phyloP scores from a whole-genome alignment of 2,888 invertebrate species.

The Marronus borbonicus region DNA sequence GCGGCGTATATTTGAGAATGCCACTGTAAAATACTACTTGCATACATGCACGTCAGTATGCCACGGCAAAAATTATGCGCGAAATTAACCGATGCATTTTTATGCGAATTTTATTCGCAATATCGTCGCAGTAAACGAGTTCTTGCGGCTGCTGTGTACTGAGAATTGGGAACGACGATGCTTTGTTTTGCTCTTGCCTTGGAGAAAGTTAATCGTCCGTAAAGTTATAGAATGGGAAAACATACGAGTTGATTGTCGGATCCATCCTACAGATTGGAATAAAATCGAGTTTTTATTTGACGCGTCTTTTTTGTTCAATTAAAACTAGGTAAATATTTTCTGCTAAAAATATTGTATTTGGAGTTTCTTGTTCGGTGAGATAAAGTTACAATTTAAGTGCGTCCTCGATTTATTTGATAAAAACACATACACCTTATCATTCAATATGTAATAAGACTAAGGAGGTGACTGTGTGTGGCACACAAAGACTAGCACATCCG shows the following conservation, averaged over 20 bases:
- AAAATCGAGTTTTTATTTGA: too few species aligned
- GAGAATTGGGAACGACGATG: not conserved
- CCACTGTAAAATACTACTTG: not conserved
- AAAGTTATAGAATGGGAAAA: not conserved
- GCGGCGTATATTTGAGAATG: not conserved
- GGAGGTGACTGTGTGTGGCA: too few species aligned
- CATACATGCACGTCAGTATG: not conserved
- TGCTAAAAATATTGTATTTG: too few species aligned
- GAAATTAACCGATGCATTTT: not conserved
- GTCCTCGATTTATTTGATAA: too few species aligned
- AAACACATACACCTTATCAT: too few species aligned
- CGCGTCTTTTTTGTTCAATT: too few species aligned
- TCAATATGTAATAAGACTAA: too few species aligned
- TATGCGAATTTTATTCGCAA: not conserved
- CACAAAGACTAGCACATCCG: too few species aligned
- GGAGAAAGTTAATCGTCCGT: constrained; percentile 14
- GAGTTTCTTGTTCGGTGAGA: too few species aligned
- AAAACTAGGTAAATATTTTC: too few species aligned
- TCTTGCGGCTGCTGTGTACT: not conserved
- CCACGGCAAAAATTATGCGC: not conserved
- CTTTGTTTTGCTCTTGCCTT: constrained; percentile 4
- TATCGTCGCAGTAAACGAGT: not conserved
- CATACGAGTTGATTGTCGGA: not conserved
- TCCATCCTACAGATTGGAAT: too few species aligned
- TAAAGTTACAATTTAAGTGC: too few species aligned